phyloP scores from a whole-genome alignment of 2,888 invertebrate species.

The Heliconius ethilla region DNA sequence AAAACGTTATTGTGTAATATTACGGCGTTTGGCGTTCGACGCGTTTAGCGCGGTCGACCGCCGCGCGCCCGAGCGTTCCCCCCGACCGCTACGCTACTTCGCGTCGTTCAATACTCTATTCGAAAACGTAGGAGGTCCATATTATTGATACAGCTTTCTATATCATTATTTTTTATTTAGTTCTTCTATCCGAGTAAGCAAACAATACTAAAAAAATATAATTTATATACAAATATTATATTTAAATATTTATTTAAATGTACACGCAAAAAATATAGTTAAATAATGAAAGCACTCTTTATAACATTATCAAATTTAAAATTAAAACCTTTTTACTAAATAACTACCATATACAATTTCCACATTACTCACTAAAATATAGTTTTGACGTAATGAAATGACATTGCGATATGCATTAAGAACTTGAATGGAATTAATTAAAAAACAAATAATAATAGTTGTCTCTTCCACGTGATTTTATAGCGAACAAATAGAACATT shows the following conservation, averaged over 20 bases:
- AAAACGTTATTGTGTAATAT: no score
- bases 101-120: conserved; percentile 49
- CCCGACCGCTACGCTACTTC: conserved; percentile 40
- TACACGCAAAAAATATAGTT: no score
- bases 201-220: background rate
- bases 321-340: background rate
- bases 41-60: conserved; percentile 34
- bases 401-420: background rate
- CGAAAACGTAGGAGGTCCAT: conserved; percentile 2
- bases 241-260: no score
- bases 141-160: background rate
- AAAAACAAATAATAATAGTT: background rate
- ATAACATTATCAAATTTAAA: no score
- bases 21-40: conserved; percentile 23
- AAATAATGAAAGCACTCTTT: no score
- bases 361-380: background rate
- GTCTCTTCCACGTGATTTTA: background rate
- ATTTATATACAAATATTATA: background rate
- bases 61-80: conserved; percentile 46
- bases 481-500: background rate
- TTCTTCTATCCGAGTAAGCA: background rate
- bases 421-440: background rate
- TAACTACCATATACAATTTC: no score
- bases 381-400: background rate
- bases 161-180: background rate